Evolutionary conservation across 2,113 vertebrate species (phyloP), one percentile per base, ranked within the genome.

Genomic region (Lophotis ruficrista): DNA sequence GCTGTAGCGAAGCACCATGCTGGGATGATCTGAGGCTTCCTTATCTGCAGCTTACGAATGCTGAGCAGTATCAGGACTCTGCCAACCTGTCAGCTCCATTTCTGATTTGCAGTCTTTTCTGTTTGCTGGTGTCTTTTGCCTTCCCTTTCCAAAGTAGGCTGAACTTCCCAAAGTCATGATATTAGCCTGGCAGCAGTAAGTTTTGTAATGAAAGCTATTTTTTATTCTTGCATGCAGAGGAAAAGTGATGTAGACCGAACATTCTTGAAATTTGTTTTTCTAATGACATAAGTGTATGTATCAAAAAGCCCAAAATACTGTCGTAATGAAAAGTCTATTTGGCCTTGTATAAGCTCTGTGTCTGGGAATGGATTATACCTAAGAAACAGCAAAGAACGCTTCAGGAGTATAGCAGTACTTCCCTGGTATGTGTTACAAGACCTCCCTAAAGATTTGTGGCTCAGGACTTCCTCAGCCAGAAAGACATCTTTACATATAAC

Each of bases 261-360:
- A 6, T 12, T 77, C 75, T 38, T 58, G 33, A 76, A 88, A n/a
- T 16, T 5, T 38, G 1, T 43, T 91, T 83, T 87, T 53, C 50
- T 57, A 7, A 85, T 77, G 25, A 22, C 28, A 6, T 38, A 4
- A 62, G 2, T 14, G 9, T 30, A 41, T 13, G 3, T n/a, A 22
- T 85, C 33, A 66, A 78, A 81, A 78, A 61, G 7, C 13, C 23
- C 31, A 1, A 41, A 61, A 28, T 48, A n/a, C 9, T 71, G 7
- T 50, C 8, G 4, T 43, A 56, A 62, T 6, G 11, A 53, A 1
- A 4, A 6, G 4, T 38, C 20, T 38, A 0, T n/a, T 64, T 53
- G 45, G 45, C 12, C 15, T 71, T 60, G 13, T 69, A 30, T 41
- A 14, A 24, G 9, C 25, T 45, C 6, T 75, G 8, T 64, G 7